phyloP scores from a whole-genome alignment of 2,797 vertebrate genomes.

The Synanceia verrucosa region DNA sequence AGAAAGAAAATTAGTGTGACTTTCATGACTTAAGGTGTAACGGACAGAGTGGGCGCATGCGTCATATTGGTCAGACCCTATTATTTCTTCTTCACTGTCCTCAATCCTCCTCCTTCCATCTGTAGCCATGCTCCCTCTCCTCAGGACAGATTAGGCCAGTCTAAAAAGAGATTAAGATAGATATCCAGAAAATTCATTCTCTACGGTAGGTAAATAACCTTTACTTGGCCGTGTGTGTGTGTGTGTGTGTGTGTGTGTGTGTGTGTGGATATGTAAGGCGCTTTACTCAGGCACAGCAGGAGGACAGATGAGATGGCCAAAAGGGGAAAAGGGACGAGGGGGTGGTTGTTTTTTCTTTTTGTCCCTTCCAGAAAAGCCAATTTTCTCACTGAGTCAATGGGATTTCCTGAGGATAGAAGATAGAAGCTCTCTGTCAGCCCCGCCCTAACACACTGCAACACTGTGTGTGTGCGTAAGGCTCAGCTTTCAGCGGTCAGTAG shows the following conservation, averaged over 20 bases:
- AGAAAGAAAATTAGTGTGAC: not conserved
- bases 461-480: constrained; percentile 10
- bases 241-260: constrained; percentile 20
- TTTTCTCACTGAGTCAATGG: constrained; percentile 68
- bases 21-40: not conserved
- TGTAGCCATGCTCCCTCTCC: constrained; percentile 36
- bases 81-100: constrained; percentile 23
- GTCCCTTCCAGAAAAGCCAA: constrained; percentile 60
- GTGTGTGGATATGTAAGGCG: constrained; percentile 40
- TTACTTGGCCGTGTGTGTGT: constrained; percentile 33
- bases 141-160: constrained; percentile 58
- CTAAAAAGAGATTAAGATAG: constrained; percentile 71
- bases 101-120: constrained; percentile 51
- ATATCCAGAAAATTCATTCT: constrained; percentile 69
- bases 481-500: constrained; percentile 36
- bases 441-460: constrained; percentile 10
- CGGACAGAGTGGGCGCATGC: not conserved
- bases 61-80: not conserved
- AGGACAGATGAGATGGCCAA: constrained; percentile 33
- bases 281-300: constrained; percentile 51
- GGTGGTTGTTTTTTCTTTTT: constrained; percentile 44
- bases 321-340: constrained; percentile 14
- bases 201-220: constrained; percentile 63
- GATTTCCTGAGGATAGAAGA: constrained; percentile 63
- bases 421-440: constrained; percentile 41